phyloP scores from a whole-genome alignment of 2,888 invertebrate species.

The Sisyra nigra region DNA sequence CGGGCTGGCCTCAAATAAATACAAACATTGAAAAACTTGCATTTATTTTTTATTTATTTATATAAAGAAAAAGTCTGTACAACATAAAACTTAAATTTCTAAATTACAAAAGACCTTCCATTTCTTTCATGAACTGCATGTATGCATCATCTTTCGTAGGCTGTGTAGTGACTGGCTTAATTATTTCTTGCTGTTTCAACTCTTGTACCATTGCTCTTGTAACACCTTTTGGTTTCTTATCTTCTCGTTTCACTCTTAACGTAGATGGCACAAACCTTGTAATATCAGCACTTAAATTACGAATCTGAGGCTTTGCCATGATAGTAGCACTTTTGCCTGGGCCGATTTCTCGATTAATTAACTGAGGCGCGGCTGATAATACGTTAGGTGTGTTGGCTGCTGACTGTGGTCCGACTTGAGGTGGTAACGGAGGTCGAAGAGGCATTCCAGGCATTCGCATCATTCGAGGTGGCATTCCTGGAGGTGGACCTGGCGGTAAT shows the following conservation, averaged over 20 bases:
- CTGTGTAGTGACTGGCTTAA: conserved; percentile 19
- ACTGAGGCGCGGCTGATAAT: conserved; percentile 65
- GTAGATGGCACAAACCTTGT: conserved; percentile 92
- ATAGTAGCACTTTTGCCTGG: conserved; percentile 57
- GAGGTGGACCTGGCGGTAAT: conserved; percentile 48
- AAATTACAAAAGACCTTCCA: conserved; percentile 74
- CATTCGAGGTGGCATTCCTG: conserved; percentile 34
- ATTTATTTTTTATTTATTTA: no score
- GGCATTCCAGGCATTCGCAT: conserved; percentile 36
- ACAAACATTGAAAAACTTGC: no score
- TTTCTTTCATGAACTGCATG: conserved; percentile 96
- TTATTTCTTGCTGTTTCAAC: conserved; percentile 32
- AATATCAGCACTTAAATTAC: conserved; percentile 84
- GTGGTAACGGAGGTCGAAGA: conserved; percentile 26
- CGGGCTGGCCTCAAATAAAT: no score
- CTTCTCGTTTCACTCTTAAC: conserved; percentile 76
- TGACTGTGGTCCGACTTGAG: conserved; percentile 11
- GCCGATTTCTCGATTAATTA: conserved; percentile 55
- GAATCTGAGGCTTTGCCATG: conserved; percentile 92
- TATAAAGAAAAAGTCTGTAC: no score
- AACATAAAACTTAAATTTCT: no score
- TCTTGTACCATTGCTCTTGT: conserved; percentile 34
- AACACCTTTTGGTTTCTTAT: conserved; percentile 44
- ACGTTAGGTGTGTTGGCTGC: conserved; percentile 45
- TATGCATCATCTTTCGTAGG: conserved; percentile 95